Evolutionary conservation across 2,797 vertebrate genomes (phyloP).

Genomic region (Pangasius krempfi): DNA sequence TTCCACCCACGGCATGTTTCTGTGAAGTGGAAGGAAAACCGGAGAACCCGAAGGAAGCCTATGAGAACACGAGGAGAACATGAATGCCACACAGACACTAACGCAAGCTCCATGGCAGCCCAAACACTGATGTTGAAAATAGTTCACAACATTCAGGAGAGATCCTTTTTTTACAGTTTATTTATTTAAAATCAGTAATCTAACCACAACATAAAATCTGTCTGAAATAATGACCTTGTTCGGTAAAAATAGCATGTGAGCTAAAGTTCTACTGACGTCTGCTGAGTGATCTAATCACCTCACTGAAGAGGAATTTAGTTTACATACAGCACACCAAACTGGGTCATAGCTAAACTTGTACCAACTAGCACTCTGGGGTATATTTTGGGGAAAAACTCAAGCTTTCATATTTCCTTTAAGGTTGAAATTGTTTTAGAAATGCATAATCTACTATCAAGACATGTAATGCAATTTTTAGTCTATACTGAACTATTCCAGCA

Average conservation of each 20-base stretch:
- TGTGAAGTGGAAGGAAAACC: neutral
- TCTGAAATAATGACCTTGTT: conserved; percentile 11
- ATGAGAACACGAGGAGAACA: neutral
- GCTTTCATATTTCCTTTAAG: neutral
- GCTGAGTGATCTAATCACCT: neutral
- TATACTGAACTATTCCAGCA: neutral
- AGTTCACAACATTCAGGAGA: neutral
- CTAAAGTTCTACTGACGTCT: neutral
- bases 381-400: neutral
- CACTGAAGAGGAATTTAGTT: conserved; percentile 28
- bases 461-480: neutral
- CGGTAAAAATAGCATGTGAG: conserved; percentile 19
- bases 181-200: neutral
- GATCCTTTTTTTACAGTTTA: neutral
- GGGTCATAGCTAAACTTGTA: conserved; percentile 21
- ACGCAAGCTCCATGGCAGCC: neutral
- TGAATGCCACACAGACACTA: neutral
- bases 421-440: neutral
- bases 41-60: no score
- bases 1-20: neutral
- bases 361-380: neutral
- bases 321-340: conserved; percentile 22
- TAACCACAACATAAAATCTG: neutral
- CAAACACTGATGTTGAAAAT: neutral
- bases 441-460: neutral